A percentile compares a stretch with the other conserved stretches of the same genome.
phyloP scores from a whole-genome alignment of 2,888 invertebrate genomes.

The Drosophila lutescens region DNA sequence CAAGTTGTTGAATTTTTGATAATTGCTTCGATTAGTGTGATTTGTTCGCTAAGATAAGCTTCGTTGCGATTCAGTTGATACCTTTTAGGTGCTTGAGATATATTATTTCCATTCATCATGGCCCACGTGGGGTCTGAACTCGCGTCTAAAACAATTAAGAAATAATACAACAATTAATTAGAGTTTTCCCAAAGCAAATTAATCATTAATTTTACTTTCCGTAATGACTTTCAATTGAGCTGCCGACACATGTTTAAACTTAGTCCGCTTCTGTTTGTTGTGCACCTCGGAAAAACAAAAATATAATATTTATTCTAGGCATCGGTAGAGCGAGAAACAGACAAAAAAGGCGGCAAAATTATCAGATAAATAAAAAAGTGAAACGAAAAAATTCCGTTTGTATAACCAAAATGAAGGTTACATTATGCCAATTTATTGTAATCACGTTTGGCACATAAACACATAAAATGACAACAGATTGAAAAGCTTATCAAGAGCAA shows the following conservation, averaged over 20 bases:
- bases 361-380: slow-evolving; percentile 6
- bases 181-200: slow-evolving; percentile 37
- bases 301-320: not conserved
- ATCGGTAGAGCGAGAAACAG: slow-evolving; percentile 9
- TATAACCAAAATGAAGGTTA: slow-evolving; percentile 35
- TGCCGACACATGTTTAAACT: slow-evolving; percentile 23
- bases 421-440: slow-evolving; percentile 35
- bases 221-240: slow-evolving; percentile 33
- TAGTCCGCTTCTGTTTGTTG: slow-evolving; percentile 8
- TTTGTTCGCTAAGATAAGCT: slow-evolving; percentile 31
- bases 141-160: slow-evolving; percentile 34
- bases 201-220: slow-evolving; percentile 24
- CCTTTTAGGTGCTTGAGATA: slow-evolving; percentile 26
- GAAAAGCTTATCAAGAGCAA: slow-evolving; percentile 21
- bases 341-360: slow-evolving; percentile 3
- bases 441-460: slow-evolving; percentile 52
- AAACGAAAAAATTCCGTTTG: slow-evolving; percentile 16
- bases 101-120: slow-evolving; percentile 24
- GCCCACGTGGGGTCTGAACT: slow-evolving; percentile 28
- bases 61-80: slow-evolving; percentile 16
- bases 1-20: slow-evolving; percentile 22
- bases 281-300: slow-evolving; percentile 5
- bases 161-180: slow-evolving; percentile 44
- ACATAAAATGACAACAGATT: slow-evolving; percentile 27
- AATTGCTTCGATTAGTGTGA: slow-evolving; percentile 36